phyloP scores from a whole-genome alignment of 2,888 invertebrate genomes.

The Tenthredo amoena region DNA sequence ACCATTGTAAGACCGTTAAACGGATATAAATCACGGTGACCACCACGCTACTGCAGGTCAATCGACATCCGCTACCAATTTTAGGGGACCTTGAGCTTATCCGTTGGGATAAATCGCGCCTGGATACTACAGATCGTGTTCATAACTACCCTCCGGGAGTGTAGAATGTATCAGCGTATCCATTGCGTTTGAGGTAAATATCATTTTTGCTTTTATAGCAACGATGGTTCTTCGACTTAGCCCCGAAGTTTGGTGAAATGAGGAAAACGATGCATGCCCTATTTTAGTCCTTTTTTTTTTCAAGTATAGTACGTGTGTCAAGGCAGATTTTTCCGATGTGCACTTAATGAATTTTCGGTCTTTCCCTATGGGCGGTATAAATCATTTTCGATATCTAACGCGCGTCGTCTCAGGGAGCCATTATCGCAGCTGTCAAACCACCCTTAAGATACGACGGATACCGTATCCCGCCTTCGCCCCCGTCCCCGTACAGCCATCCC shows the following conservation, averaged over 20 bases:
- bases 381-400: constrained; percentile 49
- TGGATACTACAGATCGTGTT: background rate
- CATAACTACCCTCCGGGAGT: background rate
- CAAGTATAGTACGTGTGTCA: background rate
- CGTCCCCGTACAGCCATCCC: background rate
- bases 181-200: background rate
- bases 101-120: constrained; percentile 7
- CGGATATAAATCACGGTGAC: constrained; percentile 72
- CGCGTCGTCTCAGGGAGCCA: constrained; percentile 51
- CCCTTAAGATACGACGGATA: constrained; percentile 55
- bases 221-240: too few relatives aligned
- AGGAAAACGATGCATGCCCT: background rate
- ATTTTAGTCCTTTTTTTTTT: background rate
- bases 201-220: background rate
- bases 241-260: too few relatives aligned
- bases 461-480: constrained; percentile 49
- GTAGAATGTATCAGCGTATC: background rate
- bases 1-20: constrained; percentile 74
- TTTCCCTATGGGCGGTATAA: constrained; percentile 4
- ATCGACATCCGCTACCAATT: constrained; percentile 62
- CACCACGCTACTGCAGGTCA: constrained; percentile 59
- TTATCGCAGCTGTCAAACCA: constrained; percentile 56
- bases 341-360: constrained; percentile 14
- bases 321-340: background rate
- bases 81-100: constrained; percentile 19